Base-by-base conservation (phyloP, 2,113 vertebrate genomes). In the Menura novaehollandiae region DNA sequence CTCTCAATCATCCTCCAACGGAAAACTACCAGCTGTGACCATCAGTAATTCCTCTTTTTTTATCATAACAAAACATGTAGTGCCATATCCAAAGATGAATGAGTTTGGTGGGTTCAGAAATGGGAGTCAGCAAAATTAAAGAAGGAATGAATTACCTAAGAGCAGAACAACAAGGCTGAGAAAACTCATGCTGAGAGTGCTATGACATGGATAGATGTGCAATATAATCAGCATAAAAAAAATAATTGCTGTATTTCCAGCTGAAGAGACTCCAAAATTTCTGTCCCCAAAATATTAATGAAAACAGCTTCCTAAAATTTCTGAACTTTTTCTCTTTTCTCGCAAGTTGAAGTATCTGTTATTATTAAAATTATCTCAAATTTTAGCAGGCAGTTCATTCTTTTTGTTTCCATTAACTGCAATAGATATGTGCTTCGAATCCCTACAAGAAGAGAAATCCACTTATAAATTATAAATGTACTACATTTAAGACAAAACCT, bases 41-140 rank as follows among this genome's bases (percentile, higher is more conserved):
- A 84, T 52, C 67, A 62, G 43, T 67, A 93, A 83, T 77, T 94
- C 33, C n/a, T 85, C 58, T 76, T 83, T 73, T 63, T 95, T 85
- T 86, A 62, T 71, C 85, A 62, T 76, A 95, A 82, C 58, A 88
- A 88, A 94, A 88, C 59, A 89, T 49, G 47, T 17, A 89, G 39
- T 53, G 28, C 64, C 72, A 46, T 55, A 85, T 52, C 56, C 66
- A 71, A 43, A 95, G 90, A 89, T 49, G 88, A 56, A 97, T 96
- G 90, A 66, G 59, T 94, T 52, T 84, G 77, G 41, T 75, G 24
- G 22, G 32, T 63, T 94, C 49, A 76, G 88, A 96, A 35, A 58
- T 26, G 32, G 55, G 20, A 73, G 76, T 93, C 78, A 91, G 91
- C 77, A 84, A 83, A 96, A 96, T 35, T 62, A 75, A 96, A 96